A percentile compares a stretch with the other conserved stretches of the same genome.
Conservation (phyloP, 2,113 vertebrate species). For the Stigmatopora argus region DNA sequence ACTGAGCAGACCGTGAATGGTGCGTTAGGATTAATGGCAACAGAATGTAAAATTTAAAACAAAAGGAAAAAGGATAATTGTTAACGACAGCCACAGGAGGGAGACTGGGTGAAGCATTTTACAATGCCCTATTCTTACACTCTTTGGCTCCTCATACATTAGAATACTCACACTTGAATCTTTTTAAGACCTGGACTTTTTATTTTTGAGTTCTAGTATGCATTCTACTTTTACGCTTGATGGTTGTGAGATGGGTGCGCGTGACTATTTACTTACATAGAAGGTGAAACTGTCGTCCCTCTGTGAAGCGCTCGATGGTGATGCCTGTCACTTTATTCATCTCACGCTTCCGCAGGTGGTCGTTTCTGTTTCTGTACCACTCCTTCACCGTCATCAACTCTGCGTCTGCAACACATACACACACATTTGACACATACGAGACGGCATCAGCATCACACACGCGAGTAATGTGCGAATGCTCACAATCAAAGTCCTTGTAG, state of each 20-base stretch:
- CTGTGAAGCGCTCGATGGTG: slow-evolving; percentile 73
- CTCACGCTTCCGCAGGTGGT: slow-evolving; percentile 73
- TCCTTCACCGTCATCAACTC: slow-evolving; percentile 69
- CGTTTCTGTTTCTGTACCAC: slow-evolving; percentile 77
- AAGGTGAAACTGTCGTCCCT: slow-evolving; percentile 63
- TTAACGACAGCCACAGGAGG: too few relatives aligned
- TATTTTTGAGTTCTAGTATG: too few relatives aligned
- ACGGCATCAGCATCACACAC: not conserved
- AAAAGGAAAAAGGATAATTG: too few relatives aligned
- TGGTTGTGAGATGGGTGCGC: not conserved
- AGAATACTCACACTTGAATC: too few relatives aligned
- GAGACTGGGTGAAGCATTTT: too few relatives aligned
- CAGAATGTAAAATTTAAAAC: too few relatives aligned
- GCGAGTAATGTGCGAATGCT: slow-evolving; percentile 41
- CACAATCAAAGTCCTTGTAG: slow-evolving; percentile 76
- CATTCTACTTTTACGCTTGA: not conserved
- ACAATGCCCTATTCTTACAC: too few relatives aligned
- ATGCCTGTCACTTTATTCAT: slow-evolving; percentile 56
- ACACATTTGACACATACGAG: not conserved
- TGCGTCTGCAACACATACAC: slow-evolving; percentile 57
- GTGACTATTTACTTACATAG: slow-evolving; percentile 64
- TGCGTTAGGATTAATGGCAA: too few relatives aligned
- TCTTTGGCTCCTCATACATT: too few relatives aligned
- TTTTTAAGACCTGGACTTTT: too few relatives aligned
- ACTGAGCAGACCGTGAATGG: slow-evolving; percentile 52